Evolutionary conservation across 2,888 invertebrate species (phyloP), one percentile per base, ranked within the genome.

Genomic region (Malthinus seriepunctatus): DNA sequence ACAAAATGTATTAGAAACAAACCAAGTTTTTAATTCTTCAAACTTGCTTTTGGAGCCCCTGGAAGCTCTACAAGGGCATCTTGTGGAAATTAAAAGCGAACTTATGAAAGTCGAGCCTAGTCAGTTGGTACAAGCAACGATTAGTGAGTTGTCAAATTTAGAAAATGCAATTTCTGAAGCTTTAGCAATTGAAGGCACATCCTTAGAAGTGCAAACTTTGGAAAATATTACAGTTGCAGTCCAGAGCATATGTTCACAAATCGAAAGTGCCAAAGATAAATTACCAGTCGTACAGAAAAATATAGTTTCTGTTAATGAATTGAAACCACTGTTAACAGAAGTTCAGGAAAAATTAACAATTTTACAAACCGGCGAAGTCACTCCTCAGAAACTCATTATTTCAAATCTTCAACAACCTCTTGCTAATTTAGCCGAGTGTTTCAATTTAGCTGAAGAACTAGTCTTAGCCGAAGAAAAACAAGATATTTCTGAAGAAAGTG

Each of bases 401-500:
- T 33, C 12, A 11, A 10, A 32, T 12, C 8, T 47, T 8, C 31
- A 55, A 23, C 39, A 49, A 44, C 34, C 54, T 1, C 39, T 44
- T 10, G 10, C 14, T 34, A 31, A 32, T 10, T 23, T 23, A 23
- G 23, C 23, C 23, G 23, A 23, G 4, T 23, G 23, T 23, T 23
- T 23, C 23, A 8, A 51, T 1, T 14, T 46, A 7, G 9, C 49
- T 12, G 44, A 37, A 44, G 51, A 60, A 39, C 32, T 44, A n/a
- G 49, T 23, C 14, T 42, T 23, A 10, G 11, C 35, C 38, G 5
- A 44, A 50, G 12, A 37, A 58, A 45, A 39, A 32, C 42, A 34
- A 0, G 60, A 55, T 52, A 44, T 60, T 46, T 46, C 46, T 4
- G 9, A 45, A 47, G 56, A 60, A 15, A 34, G 37, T 11, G 34